Conservation (phyloP, 2,888 invertebrate species). For the Schizotus pectinicornis region DNA sequence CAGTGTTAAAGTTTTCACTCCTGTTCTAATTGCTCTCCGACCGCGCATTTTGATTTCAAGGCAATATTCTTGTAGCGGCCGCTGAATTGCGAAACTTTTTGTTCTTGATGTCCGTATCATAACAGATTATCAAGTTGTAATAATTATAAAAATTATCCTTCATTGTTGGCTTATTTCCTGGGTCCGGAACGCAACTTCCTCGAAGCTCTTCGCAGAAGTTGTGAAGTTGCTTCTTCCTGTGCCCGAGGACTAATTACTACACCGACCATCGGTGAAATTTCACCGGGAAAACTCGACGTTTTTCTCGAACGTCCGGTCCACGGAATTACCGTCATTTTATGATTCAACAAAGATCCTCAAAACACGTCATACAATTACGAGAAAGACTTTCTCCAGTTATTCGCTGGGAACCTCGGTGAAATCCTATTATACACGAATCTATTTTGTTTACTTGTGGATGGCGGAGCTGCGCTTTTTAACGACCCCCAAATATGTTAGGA, state of each 20-base stretch:
- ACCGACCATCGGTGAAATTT: constrained; percentile 1
- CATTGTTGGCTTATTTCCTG: constrained; percentile 38
- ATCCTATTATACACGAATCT: too few relatives aligned
- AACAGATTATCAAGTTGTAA: constrained; percentile 25
- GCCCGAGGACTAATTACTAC: neutral
- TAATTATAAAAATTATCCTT: constrained; percentile 33
- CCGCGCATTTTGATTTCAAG: constrained; percentile 9
- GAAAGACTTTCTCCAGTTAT: too few relatives aligned
- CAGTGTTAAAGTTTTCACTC: too few relatives aligned
- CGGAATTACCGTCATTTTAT: too few relatives aligned
- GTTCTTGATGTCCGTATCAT: constrained; percentile 22
- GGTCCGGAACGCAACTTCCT: constrained; percentile 29
- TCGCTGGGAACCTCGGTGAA: too few relatives aligned
- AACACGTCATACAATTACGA: too few relatives aligned
- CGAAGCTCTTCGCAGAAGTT: constrained; percentile 6
- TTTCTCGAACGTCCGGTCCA: too few relatives aligned
- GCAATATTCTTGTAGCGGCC: neutral
- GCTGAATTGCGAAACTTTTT: constrained; percentile 15
- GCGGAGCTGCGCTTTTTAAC: too few relatives aligned
- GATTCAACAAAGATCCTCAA: too few relatives aligned
- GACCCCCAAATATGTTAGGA: too few relatives aligned
- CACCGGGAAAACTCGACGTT: constrained; percentile 8
- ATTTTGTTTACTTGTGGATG: too few relatives aligned
- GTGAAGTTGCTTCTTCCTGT: constrained; percentile 18
- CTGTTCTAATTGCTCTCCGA: constrained; percentile 4